Evolutionary conservation across 2,888 invertebrate genomes (phyloP).

Genomic region (Euplexia lucipara): DNA sequence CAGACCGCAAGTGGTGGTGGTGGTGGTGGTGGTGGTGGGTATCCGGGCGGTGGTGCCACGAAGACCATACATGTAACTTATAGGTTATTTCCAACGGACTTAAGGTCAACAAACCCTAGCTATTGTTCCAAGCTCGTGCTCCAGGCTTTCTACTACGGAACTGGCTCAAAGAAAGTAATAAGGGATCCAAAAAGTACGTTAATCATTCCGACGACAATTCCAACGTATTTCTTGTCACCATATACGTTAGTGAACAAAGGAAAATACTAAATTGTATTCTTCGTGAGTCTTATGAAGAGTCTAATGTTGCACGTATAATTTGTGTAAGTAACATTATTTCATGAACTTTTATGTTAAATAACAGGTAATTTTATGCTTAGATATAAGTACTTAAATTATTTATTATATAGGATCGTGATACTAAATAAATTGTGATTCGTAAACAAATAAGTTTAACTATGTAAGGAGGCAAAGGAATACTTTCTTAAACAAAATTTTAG

Average conservation of each 20-base stretch:
- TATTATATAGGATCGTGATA: not conserved
- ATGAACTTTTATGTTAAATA: no score
- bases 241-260: slow-evolving; percentile 75
- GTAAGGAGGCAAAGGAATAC: no score
- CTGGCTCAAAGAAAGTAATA: slow-evolving; percentile 70
- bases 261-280: slow-evolving; percentile 65
- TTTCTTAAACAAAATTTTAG: no score
- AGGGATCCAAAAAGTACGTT: slow-evolving; percentile 62
- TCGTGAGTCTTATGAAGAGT: not conserved
- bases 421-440: not conserved
- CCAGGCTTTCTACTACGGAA: slow-evolving; percentile 78
- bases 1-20: slow-evolving; percentile 75
- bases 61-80: slow-evolving; percentile 77
- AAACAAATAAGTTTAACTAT: no score
- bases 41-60: slow-evolving; percentile 68
- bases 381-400: no score
- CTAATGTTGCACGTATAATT: slow-evolving; percentile 15
- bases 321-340: not conserved
- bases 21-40: no score
- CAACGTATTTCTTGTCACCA: slow-evolving; percentile 72
- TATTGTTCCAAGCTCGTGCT: slow-evolving; percentile 80
- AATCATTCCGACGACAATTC: slow-evolving; percentile 74
- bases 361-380: no score
- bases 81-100: slow-evolving; percentile 66
- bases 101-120: slow-evolving; percentile 73